Percentiles rank a stretch among this genome's conserved stretches.
These are phyloP conservation scores for Plagiodera versicolora DNA, from an alignment of 2,888 invertebrate genomes.

Conservation along the genomic window DNA sequence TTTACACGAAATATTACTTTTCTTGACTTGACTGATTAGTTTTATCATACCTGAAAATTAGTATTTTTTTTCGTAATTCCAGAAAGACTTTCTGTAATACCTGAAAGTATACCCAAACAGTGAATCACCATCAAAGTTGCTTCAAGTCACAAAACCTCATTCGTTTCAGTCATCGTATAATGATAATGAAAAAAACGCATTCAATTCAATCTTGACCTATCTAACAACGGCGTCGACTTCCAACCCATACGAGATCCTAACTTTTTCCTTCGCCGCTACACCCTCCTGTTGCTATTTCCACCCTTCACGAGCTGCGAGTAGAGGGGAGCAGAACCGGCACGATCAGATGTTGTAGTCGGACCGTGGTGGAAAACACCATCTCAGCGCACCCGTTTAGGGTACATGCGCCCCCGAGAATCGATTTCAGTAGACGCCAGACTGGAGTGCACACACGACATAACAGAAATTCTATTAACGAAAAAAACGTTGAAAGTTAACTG, in stretches of 20 bases:
- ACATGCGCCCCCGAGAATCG: slow-evolving; percentile 55
- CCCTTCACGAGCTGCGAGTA: background rate
- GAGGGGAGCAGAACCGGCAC: slow-evolving; percentile 26
- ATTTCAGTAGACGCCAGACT: slow-evolving; percentile 50
- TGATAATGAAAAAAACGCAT: too few species aligned
- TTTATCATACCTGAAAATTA: too few species aligned
- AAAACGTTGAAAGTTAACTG: slow-evolving; percentile 1
- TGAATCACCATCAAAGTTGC: too few species aligned
- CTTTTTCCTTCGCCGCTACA: slow-evolving; percentile 6
- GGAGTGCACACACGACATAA: slow-evolving; percentile 41
- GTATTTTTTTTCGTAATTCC: too few species aligned
- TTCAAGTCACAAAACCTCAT: too few species aligned
- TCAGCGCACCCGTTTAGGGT: slow-evolving; percentile 37
- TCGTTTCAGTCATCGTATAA: too few species aligned
- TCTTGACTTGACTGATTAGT: too few species aligned
- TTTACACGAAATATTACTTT: too few species aligned
- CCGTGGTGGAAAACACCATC: slow-evolving; percentile 42
- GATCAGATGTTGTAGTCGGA: slow-evolving; percentile 42
- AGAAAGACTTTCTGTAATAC: too few species aligned
- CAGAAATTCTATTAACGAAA: slow-evolving; percentile 46
- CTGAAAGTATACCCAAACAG: too few species aligned
- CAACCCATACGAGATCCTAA: background rate
- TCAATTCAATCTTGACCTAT: background rate
- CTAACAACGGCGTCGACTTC: background rate
- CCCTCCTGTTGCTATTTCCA: slow-evolving; percentile 41